Evolutionary conservation across 2,113 vertebrate species (phyloP).

Genomic region (Nesogale talazaci): DNA sequence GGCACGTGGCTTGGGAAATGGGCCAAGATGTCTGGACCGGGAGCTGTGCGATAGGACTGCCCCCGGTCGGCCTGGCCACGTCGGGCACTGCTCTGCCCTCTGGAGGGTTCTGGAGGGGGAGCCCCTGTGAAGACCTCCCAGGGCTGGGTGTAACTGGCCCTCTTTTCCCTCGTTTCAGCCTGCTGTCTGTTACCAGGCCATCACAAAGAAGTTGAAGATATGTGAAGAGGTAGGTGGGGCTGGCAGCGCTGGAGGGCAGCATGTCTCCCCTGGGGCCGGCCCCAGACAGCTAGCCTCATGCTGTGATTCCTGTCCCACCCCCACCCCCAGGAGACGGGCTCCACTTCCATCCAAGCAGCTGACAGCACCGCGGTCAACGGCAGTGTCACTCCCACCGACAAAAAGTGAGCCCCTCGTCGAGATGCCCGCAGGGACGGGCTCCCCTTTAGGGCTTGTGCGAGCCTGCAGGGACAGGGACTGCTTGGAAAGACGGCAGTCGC

Average conservation of each 20-base stretch:
- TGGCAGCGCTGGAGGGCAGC: neutral
- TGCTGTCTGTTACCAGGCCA: slow-evolving; percentile 90
- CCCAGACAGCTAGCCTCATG: neutral
- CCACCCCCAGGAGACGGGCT: slow-evolving; percentile 91
- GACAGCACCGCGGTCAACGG: slow-evolving; percentile 99
- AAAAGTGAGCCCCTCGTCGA: slow-evolving; percentile 89
- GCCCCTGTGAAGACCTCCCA: neutral
- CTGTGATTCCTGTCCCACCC: slow-evolving; percentile 26
- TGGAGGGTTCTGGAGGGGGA: neutral
- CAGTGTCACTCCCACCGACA: slow-evolving; percentile 98
- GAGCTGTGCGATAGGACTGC: neutral
- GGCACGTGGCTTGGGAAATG: too few relatives aligned
- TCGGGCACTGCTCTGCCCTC: neutral
- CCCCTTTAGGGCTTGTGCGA: too few relatives aligned
- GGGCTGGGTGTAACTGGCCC: neutral
- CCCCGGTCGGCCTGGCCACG: neutral
- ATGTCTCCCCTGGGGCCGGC: neutral
- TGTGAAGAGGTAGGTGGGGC: slow-evolving; percentile 92
- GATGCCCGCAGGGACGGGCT: neutral
- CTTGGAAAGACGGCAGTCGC: neutral
- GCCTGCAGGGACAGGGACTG: neutral
- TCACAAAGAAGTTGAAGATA: slow-evolving; percentile 97
- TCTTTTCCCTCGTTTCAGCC: slow-evolving; percentile 83
- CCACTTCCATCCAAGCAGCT: slow-evolving; percentile 98
- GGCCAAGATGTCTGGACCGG: too few relatives aligned